Evolutionary conservation across 2,113 vertebrate species (phyloP).

Genomic region (Toxotes chatareus): DNA sequence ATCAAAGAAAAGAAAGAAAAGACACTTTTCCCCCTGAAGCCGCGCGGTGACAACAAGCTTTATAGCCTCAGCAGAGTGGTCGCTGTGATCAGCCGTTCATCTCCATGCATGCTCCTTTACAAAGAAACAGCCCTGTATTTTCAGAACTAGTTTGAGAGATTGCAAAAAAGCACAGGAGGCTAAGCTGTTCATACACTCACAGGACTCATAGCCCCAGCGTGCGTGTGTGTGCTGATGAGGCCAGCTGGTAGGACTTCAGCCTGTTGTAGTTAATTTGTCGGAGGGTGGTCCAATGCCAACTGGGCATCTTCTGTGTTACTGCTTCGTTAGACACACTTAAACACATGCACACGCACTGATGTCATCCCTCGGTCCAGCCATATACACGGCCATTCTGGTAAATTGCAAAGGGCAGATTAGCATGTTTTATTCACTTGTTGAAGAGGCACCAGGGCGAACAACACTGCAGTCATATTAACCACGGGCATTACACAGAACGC

Average conservation of each 20-base stretch:
- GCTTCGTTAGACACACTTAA: slow-evolving; percentile 47
- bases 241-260: slow-evolving; percentile 55
- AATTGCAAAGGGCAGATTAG: slow-evolving; percentile 59
- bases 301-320: slow-evolving; percentile 26
- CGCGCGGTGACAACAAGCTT: background rate
- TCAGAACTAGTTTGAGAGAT: background rate
- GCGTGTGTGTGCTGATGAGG: background rate
- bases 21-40: slow-evolving; percentile 32
- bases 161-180: background rate
- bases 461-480: slow-evolving; percentile 41
- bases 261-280: slow-evolving; percentile 40
- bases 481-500: slow-evolving; percentile 15
- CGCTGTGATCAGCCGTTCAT: slow-evolving; percentile 56
- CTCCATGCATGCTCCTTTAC: slow-evolving; percentile 35
- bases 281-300: slow-evolving; percentile 44
- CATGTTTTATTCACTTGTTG: slow-evolving; percentile 58
- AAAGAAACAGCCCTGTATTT: slow-evolving; percentile 27
- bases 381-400: slow-evolving; percentile 22
- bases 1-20: slow-evolving; percentile 60
- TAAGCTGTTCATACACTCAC: slow-evolving; percentile 12
- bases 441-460: slow-evolving; percentile 42
- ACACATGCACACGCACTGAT: slow-evolving; percentile 21
- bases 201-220: background rate
- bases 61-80: slow-evolving; percentile 46
- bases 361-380: background rate